Base-by-base conservation (phyloP, 2,888 invertebrate species). In the Drosophila anomelani region DNA sequence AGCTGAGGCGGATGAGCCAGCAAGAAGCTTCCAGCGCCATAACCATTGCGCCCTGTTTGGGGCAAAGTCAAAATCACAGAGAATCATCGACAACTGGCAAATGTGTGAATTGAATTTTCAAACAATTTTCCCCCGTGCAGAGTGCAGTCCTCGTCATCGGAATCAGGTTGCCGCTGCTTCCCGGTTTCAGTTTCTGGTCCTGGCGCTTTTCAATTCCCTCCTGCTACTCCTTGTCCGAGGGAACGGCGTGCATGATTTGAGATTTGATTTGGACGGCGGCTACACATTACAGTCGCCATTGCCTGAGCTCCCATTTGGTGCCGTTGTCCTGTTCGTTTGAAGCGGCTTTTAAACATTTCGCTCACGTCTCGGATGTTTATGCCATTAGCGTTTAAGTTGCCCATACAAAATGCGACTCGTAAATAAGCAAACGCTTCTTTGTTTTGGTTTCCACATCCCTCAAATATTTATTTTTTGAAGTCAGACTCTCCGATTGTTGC, bases 341-440 rank as follows among this genome's bases (percentile, higher is more conserved):
- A 79, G 64, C 75, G 68, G 51, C 20, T 66, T 85, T 85, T 85
- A 76, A 80, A 64, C 75, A 91, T 91, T 91, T 83, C 69, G 73
- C 85, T 89, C 91, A 91, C 91, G 91, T 91, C 79, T 80, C 85
- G 90, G 90, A 90, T 91, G 91, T 91, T 91, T 91, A 89, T 91
- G 90, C 91, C 91, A 90, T 91, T 91, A 91, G 90, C 91, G 90
- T 88, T 85, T 90, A 90, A 90, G 91, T 89, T 90, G 87, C 88
- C 71, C 90, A 87, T 87, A 85, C 89, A 85, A 81, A 88, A 75
- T 77, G 88, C 81, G 81, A 76, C 81, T 79, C 83, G 84, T 88
- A 88, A 88, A 85, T 85, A 88, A 79, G 74, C 78, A 74, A 89
- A 80, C 71, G 74, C 49, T 71, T 75, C 76, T 78, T 76, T 72